Conservation (phyloP, 2,888 invertebrate genomes). For the Eremobia ochroleuca region DNA sequence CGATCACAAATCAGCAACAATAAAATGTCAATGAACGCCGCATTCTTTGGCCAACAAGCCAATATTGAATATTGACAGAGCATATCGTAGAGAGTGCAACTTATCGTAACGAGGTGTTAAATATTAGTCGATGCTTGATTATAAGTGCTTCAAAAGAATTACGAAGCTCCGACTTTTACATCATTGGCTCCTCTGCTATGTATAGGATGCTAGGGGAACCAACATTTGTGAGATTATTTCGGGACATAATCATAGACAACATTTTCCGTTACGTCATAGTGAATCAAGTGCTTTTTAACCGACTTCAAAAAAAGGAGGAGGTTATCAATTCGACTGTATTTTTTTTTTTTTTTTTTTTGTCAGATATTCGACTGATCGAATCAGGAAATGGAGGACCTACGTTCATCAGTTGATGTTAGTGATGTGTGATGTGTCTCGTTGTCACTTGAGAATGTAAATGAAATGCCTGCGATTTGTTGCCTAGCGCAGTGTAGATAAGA, state of each 20-base stretch:
- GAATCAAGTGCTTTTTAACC: too few species aligned
- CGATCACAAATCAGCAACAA: neutral
- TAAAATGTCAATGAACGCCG: neutral
- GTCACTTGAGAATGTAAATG: too few species aligned
- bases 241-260: neutral
- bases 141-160: slow-evolving; percentile 37
- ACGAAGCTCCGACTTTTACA: slow-evolving; percentile 1
- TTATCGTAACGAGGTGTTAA: slow-evolving; percentile 38
- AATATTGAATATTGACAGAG: slow-evolving; percentile 12
- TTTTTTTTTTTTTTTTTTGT: too few species aligned
- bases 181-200: neutral
- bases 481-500: too few species aligned
- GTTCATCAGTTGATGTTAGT: too few species aligned
- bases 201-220: slow-evolving; percentile 19
- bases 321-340: too few species aligned
- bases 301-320: too few species aligned
- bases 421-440: too few species aligned
- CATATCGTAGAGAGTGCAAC: neutral
- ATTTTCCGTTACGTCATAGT: too few species aligned
- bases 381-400: too few species aligned
- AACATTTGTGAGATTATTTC: neutral
- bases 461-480: too few species aligned
- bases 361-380: too few species aligned
- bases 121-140: slow-evolving; percentile 21
- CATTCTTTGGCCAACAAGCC: neutral